Base-by-base conservation (phyloP, 2,888 invertebrate species). In the Protonemura montana region DNA sequence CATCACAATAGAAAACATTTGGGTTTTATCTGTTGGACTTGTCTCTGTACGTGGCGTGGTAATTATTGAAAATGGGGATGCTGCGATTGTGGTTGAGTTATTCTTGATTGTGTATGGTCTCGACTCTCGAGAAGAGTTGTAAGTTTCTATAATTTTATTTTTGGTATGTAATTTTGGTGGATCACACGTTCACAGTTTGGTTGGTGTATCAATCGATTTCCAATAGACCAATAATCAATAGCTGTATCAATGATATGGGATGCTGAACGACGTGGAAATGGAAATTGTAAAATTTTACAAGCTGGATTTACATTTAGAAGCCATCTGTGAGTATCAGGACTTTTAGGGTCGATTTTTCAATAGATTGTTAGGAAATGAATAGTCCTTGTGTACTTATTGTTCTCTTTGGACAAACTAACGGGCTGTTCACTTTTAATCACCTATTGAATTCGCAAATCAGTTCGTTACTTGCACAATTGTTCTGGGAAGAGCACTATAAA, bases 21-120 rank as follows among this genome's bases (percentile, higher is more conserved):
- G 27, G 26, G 28, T 78, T 78, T 78, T 78, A 78, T 78, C 78
- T 78, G 10, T 27, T 78, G 21, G 59, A 2, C 16, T 59, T 59
- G 59, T 7, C 7, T 7, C 16, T 13, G 78, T 78, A 78, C 78
- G 78, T 78, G 78, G n/a, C n/a, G 2, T 78, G 78, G 10, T 78
- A 78, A 78, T 78, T 78, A 78, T 78, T 78, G 78, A 78, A 28
- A 13, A 78, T 78, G 78, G 59, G 59, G 59, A 59, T 59, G 59
- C 6, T 59, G 59, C 21, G 7, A 59, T 59, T 59, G 59, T 21
- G 59, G 59, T 59, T 59, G 59, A 59, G 59, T 59, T 59, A 59
- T 59, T 59, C 59, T 59, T 59, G 59, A 59, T 59, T 59, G 6
- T 21, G 16, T 59, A 16, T 21, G 13, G 59, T 59, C 59, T 59